Evolutionary conservation across 2,888 invertebrate genomes (phyloP).

Genomic region (Agrotis ipsilon): DNA sequence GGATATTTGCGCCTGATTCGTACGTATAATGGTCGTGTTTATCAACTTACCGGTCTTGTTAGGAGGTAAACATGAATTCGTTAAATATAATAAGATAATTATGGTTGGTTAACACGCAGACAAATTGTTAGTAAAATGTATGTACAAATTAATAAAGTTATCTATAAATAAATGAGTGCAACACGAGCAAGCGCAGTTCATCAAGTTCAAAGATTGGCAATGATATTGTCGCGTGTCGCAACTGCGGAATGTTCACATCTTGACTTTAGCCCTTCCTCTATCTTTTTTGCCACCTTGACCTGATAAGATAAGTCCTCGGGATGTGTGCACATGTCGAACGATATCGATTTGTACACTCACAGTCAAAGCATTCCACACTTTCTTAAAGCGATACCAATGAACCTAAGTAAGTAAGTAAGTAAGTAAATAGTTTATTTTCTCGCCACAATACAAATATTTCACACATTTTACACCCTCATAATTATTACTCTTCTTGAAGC

Average conservation of each 20-base stretch:
- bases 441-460: too few species aligned
- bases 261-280: slow-evolving; percentile 21
- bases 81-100: slow-evolving; percentile 12
- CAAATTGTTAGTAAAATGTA: neutral
- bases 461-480: too few species aligned
- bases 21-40: slow-evolving; percentile 11
- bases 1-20: slow-evolving; percentile 1
- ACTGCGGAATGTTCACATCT: neutral
- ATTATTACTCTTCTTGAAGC: too few species aligned
- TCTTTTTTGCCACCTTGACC: neutral
- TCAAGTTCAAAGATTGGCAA: slow-evolving; percentile 1
- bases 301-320: slow-evolving; percentile 14
- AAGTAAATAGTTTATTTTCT: too few species aligned
- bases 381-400: too few species aligned
- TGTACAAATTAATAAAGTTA: neutral
- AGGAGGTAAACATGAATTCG: slow-evolving; percentile 24
- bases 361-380: neutral
- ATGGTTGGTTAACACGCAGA: too few species aligned
- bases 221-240: neutral
- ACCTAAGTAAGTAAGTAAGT: too few species aligned
- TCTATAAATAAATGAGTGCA: neutral
- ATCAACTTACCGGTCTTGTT: neutral
- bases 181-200: slow-evolving; percentile 11
- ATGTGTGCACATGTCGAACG: neutral
- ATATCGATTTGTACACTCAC: too few species aligned